Evolutionary conservation across 2,113 vertebrate species (phyloP), one percentile per base, ranked within the genome.

Genomic region (Malurus alboscapulatus): DNA sequence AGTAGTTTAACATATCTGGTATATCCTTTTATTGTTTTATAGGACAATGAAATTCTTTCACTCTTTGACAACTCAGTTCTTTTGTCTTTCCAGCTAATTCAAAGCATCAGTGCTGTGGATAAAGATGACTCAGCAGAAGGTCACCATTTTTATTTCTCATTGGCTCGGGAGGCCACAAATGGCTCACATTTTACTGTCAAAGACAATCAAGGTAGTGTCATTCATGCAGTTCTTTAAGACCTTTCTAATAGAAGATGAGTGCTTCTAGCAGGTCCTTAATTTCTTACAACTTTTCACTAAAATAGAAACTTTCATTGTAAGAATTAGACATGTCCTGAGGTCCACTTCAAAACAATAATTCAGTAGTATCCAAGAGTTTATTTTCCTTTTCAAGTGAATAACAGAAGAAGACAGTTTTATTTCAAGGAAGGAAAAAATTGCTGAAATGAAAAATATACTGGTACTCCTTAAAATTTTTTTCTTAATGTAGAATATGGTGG

Each of bases 41-140:
- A 84, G n/a, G 32, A 42, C 12, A 68, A 44, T 4, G n/a, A 67
- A 88, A 59, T 36, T 27, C 6, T 77, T 93, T 48, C 40, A 36
- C 57, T 76, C 19, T 82, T 88, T 71, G 91, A 72, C 14, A 87
- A 42, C n/a, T 59, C 13, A 80, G 14, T 50, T 93, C 32, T 59
- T 86, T 59, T 92, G 13, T 92, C 44, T 82, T 93, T 93, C 24
- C 94, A 99, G 99, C 78, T 98, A 71, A 98, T 99, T 96, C 98
- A 99, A 94, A 97, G 90, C 44, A 97, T 99, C 96, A 98, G 98
- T 74, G 99, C 99, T 21, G 96, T 98, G 50, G 99, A 99, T 92
- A 94, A 90, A 75, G 99, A 99, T 50, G 98, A 98, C 24, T 98
- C 99, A 7, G 30, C 30, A 67, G 98, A 98, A 86, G 96, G 97